Base-by-base conservation (phyloP, 2,888 invertebrate genomes). In the Tenthredo notha region DNA sequence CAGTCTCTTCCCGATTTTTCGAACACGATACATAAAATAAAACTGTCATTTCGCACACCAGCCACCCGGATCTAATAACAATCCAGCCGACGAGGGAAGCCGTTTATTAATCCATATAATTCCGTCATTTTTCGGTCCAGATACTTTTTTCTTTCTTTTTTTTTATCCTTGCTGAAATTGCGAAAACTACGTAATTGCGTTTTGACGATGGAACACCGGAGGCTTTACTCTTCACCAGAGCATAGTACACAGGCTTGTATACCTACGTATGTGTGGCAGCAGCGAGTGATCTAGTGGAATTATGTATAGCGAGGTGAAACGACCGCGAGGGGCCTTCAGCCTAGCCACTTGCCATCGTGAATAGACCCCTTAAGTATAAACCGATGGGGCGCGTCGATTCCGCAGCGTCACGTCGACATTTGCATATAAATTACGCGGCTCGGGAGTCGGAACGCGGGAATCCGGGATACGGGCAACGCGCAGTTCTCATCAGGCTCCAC, bases 341-440 rank as follows among this genome's bases (percentile, higher is more conserved):
- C 9, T 61, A 29, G 25, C 18, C 80, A 61, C 40, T 80, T 80
- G n/a, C 80, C 80, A 37, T 80, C 61, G 40, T 40, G 80, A 80
- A 80, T 80, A 61, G 80, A 61, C 80, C 80, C 80, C 61, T 80
- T 40, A 61, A 80, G 40, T 61, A 61, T 61, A 61, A 80, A 80
- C 58, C 80, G 58, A 80, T 61, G 80, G 58, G 80, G 80, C 80
- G 61, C 80, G 58, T 80, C 80, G 80, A 80, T 80, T 80, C 80
- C 80, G 80, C 80, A 80, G 21, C 80, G 80, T 80, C 80, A 80
- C 80, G 40, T 50, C 25, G 77, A 74, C 75, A 87, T 87, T 87
- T 84, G 85, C 87, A 87, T 87, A 86, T 87, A 87, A 87, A 87
- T 87, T 85, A 87, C 61, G 80, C 61, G 80, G 61, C 77, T 77